Percentiles rank a stretch among this genome's conserved stretches.
Evolutionary conservation across 2,797 vertebrate species (phyloP).

Genomic region (Thunnus albacares): DNA sequence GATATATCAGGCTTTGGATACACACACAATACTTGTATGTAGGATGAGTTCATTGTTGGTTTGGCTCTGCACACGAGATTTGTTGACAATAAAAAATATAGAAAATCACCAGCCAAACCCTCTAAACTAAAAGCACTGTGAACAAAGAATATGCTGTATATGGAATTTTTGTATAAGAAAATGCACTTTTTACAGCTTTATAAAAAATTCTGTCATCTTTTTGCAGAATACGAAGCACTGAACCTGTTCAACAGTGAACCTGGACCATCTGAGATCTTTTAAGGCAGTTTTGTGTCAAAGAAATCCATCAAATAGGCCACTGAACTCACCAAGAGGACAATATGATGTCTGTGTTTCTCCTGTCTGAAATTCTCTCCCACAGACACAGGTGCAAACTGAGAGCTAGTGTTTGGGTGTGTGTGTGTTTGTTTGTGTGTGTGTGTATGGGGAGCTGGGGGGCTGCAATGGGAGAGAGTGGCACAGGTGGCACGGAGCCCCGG

Average conservation of each 20-base stretch:
- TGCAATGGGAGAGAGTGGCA: slow-evolving; percentile 81
- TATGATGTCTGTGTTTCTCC: slow-evolving; percentile 55
- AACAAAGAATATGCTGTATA: not conserved
- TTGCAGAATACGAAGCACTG: not conserved
- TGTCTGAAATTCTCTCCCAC: slow-evolving; percentile 42
- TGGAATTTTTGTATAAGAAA: not conserved
- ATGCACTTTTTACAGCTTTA: not conserved
- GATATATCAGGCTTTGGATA: no score
- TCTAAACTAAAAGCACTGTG: not conserved
- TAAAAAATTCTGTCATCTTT: not conserved
- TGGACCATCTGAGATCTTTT: slow-evolving; percentile 35
- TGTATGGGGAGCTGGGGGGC: slow-evolving; percentile 47
- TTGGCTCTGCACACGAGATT: no score
- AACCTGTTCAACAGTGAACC: slow-evolving; percentile 7
- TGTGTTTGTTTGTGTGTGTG: slow-evolving; percentile 26
- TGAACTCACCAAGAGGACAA: slow-evolving; percentile 65
- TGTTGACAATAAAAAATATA: no score
- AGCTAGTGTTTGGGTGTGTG: slow-evolving; percentile 49
- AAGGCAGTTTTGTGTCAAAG: slow-evolving; percentile 35
- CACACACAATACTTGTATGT: no score
- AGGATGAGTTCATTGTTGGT: no score
- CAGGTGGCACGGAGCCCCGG: slow-evolving; percentile 85
- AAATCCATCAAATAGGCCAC: slow-evolving; percentile 43
- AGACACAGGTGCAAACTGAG: slow-evolving; percentile 77
- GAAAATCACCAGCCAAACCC: no score